phyloP scores from a whole-genome alignment of 2,797 vertebrate species.

The Cuculus canorus region DNA sequence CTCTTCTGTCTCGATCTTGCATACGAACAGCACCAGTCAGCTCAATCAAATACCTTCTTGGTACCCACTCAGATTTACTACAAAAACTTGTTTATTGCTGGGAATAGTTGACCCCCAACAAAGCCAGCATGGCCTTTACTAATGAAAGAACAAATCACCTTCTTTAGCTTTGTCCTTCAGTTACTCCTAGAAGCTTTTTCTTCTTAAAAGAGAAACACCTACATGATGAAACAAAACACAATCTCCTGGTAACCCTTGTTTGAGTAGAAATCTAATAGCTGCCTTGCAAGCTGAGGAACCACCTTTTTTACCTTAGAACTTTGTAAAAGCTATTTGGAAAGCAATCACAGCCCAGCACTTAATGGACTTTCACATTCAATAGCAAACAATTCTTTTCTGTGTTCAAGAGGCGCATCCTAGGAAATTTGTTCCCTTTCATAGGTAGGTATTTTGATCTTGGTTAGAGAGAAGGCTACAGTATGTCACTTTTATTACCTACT shows the following conservation, averaged over 20 bases:
- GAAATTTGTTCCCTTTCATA: background rate
- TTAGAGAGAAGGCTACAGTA: background rate
- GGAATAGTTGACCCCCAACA: background rate
- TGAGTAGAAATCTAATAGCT: background rate
- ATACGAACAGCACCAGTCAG: background rate
- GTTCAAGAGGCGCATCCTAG: background rate
- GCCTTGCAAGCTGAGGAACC: background rate
- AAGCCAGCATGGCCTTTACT: background rate
- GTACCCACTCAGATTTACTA: background rate
- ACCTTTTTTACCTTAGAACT: background rate
- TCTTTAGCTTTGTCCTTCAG: background rate
- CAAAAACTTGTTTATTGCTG: background rate
- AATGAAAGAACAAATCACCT: background rate
- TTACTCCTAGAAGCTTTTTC: conserved; percentile 3
- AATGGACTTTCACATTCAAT: conserved; percentile 7
- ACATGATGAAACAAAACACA: background rate
- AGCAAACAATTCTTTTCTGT: background rate
- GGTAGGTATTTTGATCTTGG: background rate
- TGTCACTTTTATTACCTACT: conserved; percentile 21
- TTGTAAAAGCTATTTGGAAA: conserved; percentile 41
- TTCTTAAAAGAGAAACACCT: background rate
- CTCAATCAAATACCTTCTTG: background rate
- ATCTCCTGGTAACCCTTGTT: background rate
- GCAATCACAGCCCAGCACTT: background rate
- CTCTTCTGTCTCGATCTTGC: background rate